phyloP scores from a whole-genome alignment of 2,888 invertebrate genomes.

The Mythimna loreyi region DNA sequence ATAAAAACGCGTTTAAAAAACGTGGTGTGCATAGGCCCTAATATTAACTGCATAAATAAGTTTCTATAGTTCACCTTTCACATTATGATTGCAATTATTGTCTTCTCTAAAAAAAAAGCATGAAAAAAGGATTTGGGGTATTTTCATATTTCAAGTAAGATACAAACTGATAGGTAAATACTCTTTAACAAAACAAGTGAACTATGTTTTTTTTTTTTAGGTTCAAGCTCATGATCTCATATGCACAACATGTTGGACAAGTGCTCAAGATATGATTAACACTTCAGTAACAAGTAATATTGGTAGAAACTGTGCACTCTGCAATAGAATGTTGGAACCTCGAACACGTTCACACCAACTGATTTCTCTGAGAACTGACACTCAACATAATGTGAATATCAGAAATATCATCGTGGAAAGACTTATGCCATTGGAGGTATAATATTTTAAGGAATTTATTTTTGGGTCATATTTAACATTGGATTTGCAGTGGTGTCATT shows the following conservation, averaged over 20 bases:
- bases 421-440: conserved; percentile 21
- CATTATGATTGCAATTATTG: too few relatives aligned
- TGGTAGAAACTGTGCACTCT: conserved; percentile 14
- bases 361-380: conserved; percentile 23
- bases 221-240: conserved; percentile 17
- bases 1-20: too few relatives aligned
- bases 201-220: conserved; percentile 4
- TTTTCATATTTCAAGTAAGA: too few relatives aligned
- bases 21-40: too few relatives aligned
- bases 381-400: conserved; percentile 19
- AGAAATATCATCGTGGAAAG: conserved; percentile 27
- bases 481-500: background rate
- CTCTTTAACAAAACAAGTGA: background rate
- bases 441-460: background rate
- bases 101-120: too few relatives aligned
- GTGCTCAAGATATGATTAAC: background rate
- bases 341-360: conserved; percentile 21
- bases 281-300: background rate
- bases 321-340: conserved; percentile 17
- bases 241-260: conserved; percentile 15
- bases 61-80: too few relatives aligned
- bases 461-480: background rate
- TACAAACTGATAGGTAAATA: too few relatives aligned
- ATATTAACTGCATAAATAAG: too few relatives aligned
- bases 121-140: too few relatives aligned